Evolutionary conservation across 92 coral and sea anemone genomes (phyloP).

Genomic region (Parazoanthus swiftii): DNA sequence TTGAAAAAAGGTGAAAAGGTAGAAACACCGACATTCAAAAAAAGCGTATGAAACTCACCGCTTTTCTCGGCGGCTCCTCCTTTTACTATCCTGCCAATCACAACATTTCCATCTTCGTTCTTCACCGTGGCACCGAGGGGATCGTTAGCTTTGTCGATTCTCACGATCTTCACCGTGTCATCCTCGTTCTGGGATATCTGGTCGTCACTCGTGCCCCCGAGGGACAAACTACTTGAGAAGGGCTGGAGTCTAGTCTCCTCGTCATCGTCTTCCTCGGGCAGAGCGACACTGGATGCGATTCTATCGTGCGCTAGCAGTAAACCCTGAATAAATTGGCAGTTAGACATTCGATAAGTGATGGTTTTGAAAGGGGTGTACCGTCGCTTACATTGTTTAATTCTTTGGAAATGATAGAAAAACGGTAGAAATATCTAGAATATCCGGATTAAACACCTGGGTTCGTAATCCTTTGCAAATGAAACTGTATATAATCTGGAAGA

Average conservation of each 20-base stretch:
- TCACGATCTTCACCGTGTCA: conserved; percentile 86
- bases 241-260: conserved; percentile 53
- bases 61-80: conserved; percentile 99
- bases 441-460: too few relatives aligned
- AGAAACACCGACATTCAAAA: too few relatives aligned
- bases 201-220: conserved; percentile 58
- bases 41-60: conserved; percentile 59
- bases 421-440: too few relatives aligned
- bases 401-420: background rate
- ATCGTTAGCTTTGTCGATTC: conserved; percentile 92
- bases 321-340: conserved; percentile 54
- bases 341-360: background rate
- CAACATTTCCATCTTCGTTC: conserved; percentile 93
- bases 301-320: conserved; percentile 91
- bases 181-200: conserved; percentile 84
- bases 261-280: conserved; percentile 80
- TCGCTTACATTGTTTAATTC: background rate
- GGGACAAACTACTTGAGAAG: conserved; percentile 53
- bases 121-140: conserved; percentile 98
- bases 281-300: conserved; percentile 92
- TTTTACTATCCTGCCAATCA: conserved; percentile 92
- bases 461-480: too few relatives aligned
- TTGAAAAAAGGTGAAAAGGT: too few relatives aligned
- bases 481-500: background rate
- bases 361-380: too few relatives aligned